phyloP scores from a whole-genome alignment of 2,113 vertebrate genomes.

The Excalfactoria chinensis region DNA sequence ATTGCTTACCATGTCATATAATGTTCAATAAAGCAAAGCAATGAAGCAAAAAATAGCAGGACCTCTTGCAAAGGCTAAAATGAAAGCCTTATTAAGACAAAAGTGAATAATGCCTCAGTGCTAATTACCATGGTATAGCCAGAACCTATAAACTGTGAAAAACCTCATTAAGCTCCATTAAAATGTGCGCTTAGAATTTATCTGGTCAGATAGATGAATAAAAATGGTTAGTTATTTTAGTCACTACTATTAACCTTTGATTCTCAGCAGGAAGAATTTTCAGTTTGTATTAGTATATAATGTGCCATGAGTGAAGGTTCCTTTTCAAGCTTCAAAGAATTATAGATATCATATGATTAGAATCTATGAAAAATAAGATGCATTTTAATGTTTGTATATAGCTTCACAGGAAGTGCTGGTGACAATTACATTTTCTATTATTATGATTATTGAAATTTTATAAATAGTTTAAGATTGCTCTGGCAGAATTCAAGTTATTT shows the following conservation, averaged over 20 bases:
- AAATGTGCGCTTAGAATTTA: slow-evolving; percentile 48
- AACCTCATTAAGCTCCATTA: slow-evolving; percentile 68
- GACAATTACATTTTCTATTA: background rate
- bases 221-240: slow-evolving; percentile 25
- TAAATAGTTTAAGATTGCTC: background rate
- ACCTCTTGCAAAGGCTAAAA: slow-evolving; percentile 69
- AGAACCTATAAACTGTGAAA: slow-evolving; percentile 63
- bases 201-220: slow-evolving; percentile 40
- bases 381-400: background rate
- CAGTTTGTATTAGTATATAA: background rate
- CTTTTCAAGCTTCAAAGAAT: background rate
- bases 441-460: background rate
- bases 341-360: background rate
- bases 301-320: background rate
- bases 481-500: background rate
- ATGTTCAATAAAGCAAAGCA: slow-evolving; percentile 77
- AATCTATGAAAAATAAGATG: background rate
- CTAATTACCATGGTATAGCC: slow-evolving; percentile 65
- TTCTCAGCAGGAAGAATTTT: background rate
- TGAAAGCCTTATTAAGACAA: slow-evolving; percentile 60
- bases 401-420: background rate
- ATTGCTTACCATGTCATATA: slow-evolving; percentile 61
- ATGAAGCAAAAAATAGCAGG: slow-evolving; percentile 74
- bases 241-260: background rate
- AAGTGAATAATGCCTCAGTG: slow-evolving; percentile 68